These are phyloP conservation scores for Allygus modestus DNA, from an alignment of 2,888 invertebrate genomes.

Conservation along the genomic window DNA sequence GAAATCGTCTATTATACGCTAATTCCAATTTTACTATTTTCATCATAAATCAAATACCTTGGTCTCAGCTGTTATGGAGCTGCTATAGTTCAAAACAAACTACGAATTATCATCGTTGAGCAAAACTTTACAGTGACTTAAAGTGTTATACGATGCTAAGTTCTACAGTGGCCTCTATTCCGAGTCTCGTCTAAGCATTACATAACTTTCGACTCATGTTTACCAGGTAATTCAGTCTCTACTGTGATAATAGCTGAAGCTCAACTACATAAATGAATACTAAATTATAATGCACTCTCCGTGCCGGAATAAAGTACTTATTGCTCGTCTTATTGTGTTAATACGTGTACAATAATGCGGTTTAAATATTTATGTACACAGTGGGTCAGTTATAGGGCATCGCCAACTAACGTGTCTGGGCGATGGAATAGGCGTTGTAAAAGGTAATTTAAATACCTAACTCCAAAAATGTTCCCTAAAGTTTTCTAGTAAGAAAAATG, in stretches of 20 bases:
- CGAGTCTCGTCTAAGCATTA: slow-evolving; percentile 3
- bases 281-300: slow-evolving; percentile 22
- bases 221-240: slow-evolving; percentile 16
- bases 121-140: slow-evolving; percentile 41
- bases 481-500: slow-evolving; percentile 36
- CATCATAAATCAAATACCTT: not conserved
- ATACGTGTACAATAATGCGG: slow-evolving; percentile 13
- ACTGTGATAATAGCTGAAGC: slow-evolving; percentile 34
- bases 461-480: slow-evolving; percentile 40
- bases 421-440: slow-evolving; percentile 29
- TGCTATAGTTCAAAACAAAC: slow-evolving; percentile 1
- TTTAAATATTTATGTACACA: slow-evolving; percentile 4
- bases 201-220: not conserved
- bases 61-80: slow-evolving; percentile 25
- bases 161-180: slow-evolving; percentile 31
- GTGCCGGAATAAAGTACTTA: slow-evolving; percentile 26
- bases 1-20: not conserved
- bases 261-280: slow-evolving; percentile 11
- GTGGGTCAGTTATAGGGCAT: not conserved
- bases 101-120: slow-evolving; percentile 29
- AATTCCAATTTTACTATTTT: not conserved
- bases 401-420: not conserved
- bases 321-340: slow-evolving; percentile 33
- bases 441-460: slow-evolving; percentile 19
- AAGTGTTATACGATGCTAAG: slow-evolving; percentile 23